Percentiles rank a stretch among this genome's conserved stretches.
Evolutionary conservation across 2,888 invertebrate genomes (phyloP).

Genomic region (Danaus chrysippus): DNA sequence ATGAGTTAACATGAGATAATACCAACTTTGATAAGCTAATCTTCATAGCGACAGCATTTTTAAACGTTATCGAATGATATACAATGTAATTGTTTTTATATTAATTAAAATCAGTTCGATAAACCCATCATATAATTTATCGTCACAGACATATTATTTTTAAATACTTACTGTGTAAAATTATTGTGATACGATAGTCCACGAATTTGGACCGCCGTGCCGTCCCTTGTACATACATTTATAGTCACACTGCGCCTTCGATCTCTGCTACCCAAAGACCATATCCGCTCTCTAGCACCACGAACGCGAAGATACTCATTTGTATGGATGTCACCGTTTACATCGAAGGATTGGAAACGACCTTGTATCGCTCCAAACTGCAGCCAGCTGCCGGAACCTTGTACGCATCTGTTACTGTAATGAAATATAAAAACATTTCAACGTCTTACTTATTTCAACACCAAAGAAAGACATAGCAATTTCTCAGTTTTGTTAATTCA

Average conservation of each 20-base stretch:
- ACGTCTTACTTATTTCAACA: background rate
- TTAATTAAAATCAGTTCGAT: no score
- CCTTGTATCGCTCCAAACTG: conserved; percentile 83
- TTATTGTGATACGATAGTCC: conserved; percentile 69
- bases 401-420: conserved; percentile 56
- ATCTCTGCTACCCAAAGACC: conserved; percentile 51
- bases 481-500: no score
- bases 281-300: conserved; percentile 69
- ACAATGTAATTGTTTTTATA: background rate
- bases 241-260: conserved; percentile 55
- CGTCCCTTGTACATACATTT: conserved; percentile 69
- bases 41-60: background rate
- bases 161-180: conserved; percentile 77
- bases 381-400: conserved; percentile 69
- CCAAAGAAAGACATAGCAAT: no score
- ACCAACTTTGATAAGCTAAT: background rate
- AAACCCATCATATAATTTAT: no score
- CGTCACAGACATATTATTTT: background rate
- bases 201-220: conserved; percentile 77
- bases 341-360: conserved; percentile 67
- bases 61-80: background rate
- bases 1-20: background rate
- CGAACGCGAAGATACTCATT: conserved; percentile 70
- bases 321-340: conserved; percentile 48
- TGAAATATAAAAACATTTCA: background rate